Percentiles rank a stretch among this genome's conserved stretches.
phyloP scores from a whole-genome alignment of 2,888 invertebrate species.

The Smittia sp. region DNA sequence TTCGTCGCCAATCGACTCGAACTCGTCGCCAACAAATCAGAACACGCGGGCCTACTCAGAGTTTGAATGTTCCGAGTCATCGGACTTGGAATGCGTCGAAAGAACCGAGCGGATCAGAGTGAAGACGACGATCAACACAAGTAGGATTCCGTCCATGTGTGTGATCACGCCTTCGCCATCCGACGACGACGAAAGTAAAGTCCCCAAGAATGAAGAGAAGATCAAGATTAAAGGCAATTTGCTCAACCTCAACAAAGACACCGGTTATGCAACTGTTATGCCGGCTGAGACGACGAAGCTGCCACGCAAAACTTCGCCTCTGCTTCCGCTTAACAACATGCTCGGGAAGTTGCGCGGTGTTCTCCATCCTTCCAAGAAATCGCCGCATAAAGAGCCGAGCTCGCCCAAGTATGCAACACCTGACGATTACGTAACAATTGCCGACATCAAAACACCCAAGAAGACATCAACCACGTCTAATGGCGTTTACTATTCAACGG shows the following conservation, averaged over 20 bases:
- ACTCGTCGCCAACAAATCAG: constrained; percentile 64
- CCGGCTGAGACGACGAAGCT: constrained; percentile 14
- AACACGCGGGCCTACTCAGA: constrained; percentile 70
- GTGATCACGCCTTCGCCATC: constrained; percentile 85
- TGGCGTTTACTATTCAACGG: constrained; percentile 63
- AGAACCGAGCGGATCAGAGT: constrained; percentile 79
- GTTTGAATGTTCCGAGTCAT: constrained; percentile 81
- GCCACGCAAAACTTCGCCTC: constrained; percentile 49
- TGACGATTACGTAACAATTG: constrained; percentile 77
- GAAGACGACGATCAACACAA: constrained; percentile 83
- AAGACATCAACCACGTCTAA: constrained; percentile 55
- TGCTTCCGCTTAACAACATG: constrained; percentile 68
- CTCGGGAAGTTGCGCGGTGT: constrained; percentile 70
- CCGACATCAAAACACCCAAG: constrained; percentile 77
- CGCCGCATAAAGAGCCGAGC: constrained; percentile 54
- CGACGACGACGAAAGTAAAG: constrained; percentile 68
- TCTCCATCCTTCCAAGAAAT: constrained; percentile 58
- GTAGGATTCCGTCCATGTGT: constrained; percentile 88
- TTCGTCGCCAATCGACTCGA: constrained; percentile 69
- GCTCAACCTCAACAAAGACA: constrained; percentile 43
- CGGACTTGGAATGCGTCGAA: constrained; percentile 83
- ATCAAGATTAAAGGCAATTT: constrained; percentile 43
- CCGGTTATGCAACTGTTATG: constrained; percentile 45
- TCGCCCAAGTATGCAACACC: constrained; percentile 49
- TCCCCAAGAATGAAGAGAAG: constrained; percentile 39